phyloP scores from a whole-genome alignment of 2,797 vertebrate genomes.

The Phrynocephalus forsythii region DNA sequence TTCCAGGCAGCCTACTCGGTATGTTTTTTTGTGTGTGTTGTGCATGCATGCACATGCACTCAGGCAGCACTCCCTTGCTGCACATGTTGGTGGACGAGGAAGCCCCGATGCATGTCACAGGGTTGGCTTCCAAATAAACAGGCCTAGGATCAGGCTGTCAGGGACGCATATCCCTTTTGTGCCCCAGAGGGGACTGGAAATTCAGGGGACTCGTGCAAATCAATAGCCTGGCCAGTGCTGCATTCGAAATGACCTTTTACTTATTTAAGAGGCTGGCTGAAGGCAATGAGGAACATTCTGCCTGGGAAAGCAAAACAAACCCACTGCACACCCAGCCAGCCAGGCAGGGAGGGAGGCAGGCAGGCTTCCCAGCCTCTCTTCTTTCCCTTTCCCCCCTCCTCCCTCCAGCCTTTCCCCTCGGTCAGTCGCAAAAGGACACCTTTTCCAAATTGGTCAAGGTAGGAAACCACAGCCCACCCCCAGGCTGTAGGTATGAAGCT shows the following conservation, averaged over 20 bases:
- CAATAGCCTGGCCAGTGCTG: neutral
- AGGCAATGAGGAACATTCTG: neutral
- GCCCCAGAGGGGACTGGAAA: neutral
- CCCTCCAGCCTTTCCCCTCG: no score
- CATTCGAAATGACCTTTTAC: constrained; percentile 34
- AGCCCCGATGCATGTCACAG: neutral
- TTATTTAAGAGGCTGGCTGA: constrained; percentile 18
- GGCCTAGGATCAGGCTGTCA: neutral
- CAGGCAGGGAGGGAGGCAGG: no score
- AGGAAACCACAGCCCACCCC: no score
- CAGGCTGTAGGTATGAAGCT: neutral
- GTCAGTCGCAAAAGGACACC: no score
- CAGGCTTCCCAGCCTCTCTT: no score
- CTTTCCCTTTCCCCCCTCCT: neutral
- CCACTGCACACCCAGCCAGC: no score
- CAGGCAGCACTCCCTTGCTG: neutral
- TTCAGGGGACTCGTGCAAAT: neutral
- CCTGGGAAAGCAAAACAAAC: neutral
- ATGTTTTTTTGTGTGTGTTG: no score
- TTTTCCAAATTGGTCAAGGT: neutral
- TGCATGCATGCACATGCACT: neutral
- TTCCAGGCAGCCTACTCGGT: neutral
- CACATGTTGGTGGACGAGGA: neutral
- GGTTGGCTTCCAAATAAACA: neutral
- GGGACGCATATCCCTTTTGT: no score